Conservation (phyloP, 2,888 invertebrate species). For the Cyrtodaria siliqua region DNA sequence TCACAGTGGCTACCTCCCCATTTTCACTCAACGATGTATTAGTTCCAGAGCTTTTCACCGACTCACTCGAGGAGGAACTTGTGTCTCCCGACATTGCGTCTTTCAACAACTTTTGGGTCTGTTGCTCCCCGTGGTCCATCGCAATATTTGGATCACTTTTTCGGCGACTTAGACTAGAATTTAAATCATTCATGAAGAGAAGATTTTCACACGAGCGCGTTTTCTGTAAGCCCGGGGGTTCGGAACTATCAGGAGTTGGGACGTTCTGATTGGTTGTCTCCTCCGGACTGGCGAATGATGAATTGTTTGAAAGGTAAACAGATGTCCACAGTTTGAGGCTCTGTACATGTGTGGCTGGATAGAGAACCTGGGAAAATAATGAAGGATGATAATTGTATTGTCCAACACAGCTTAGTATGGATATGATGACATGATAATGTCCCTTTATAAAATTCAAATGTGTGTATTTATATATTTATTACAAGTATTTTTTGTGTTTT, state of each 20-base stretch:
- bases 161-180: slow-evolving; percentile 89
- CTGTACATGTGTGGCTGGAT: slow-evolving; percentile 94
- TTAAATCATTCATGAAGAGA: slow-evolving; percentile 84
- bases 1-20: slow-evolving; percentile 31
- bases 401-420: too few species aligned
- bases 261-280: slow-evolving; percentile 70
- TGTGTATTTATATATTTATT: too few species aligned
- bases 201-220: slow-evolving; percentile 95
- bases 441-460: too few species aligned
- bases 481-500: too few species aligned
- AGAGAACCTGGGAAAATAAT: slow-evolving; percentile 91
- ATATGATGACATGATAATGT: too few species aligned
- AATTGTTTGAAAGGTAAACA: slow-evolving; percentile 90
- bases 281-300: slow-evolving; percentile 74
- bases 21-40: slow-evolving; percentile 52
- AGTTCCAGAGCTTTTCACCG: slow-evolving; percentile 57
- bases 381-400: too few species aligned
- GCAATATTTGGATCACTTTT: slow-evolving; percentile 94
- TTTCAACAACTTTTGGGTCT: slow-evolving; percentile 55
- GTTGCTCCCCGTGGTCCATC: slow-evolving; percentile 68
- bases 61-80: slow-evolving; percentile 61
- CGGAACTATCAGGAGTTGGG: slow-evolving; percentile 40
- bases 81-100: slow-evolving; percentile 63
- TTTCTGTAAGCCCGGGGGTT: slow-evolving; percentile 86
- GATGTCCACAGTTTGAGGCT: slow-evolving; percentile 94